phyloP scores from a whole-genome alignment of 2,113 vertebrate species.

The Brachyistius frenatus region DNA sequence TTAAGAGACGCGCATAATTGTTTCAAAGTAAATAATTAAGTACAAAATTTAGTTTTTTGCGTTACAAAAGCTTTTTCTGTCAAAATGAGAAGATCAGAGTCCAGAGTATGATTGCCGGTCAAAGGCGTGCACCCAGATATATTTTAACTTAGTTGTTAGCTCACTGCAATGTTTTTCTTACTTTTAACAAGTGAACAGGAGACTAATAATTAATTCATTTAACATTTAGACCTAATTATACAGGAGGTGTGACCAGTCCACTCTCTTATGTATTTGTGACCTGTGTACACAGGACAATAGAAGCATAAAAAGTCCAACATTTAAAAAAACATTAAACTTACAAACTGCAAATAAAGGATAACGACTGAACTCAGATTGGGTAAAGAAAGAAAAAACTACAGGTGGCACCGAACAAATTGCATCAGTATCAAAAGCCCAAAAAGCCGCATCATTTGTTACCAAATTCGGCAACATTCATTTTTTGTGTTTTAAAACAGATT shows the following conservation, averaged over 20 bases:
- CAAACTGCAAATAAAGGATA: conserved; percentile 1
- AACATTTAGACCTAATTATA: too few species aligned
- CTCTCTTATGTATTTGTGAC: too few species aligned
- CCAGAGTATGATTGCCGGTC: too few species aligned
- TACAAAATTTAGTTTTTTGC: background rate
- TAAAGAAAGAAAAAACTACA: background rate
- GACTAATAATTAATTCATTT: too few species aligned
- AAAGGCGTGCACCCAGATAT: too few species aligned
- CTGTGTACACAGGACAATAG: background rate
- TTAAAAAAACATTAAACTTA: background rate
- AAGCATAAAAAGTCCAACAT: background rate
- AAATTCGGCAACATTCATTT: too few species aligned
- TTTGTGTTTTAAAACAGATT: background rate
- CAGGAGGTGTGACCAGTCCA: too few species aligned
- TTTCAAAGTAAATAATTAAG: conserved; percentile 9
- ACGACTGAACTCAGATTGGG: background rate
- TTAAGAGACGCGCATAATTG: conserved; percentile 8
- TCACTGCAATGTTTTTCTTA: background rate
- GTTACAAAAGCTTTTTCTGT: background rate
- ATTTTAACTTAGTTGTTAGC: background rate
- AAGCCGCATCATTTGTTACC: too few species aligned
- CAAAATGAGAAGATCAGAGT: too few species aligned
- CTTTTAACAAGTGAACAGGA: too few species aligned
- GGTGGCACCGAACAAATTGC: too few species aligned
- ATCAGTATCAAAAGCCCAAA: too few species aligned